Conservation (phyloP, 2,888 invertebrate genomes). For the Mechanitis messenoides region DNA sequence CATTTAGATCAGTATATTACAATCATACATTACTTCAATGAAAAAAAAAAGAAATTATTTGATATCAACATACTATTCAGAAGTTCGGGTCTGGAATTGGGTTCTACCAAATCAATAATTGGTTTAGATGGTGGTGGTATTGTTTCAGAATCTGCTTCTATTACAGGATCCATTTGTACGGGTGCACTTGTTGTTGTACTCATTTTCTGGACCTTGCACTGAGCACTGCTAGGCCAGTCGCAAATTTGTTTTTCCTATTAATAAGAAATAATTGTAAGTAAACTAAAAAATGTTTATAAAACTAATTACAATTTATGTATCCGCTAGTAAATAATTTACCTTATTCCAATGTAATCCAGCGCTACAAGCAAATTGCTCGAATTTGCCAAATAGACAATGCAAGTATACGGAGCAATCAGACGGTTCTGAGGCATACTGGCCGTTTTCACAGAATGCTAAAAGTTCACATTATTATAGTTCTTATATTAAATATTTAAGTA, state of each 20-base stretch:
- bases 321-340: constrained; percentile 45
- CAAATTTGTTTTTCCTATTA: constrained; percentile 78
- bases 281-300: neutral
- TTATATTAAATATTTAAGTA: too few relatives aligned
- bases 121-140: constrained; percentile 31
- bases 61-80: constrained; percentile 48
- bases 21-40: neutral
- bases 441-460: constrained; percentile 75
- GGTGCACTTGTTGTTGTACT: constrained; percentile 34
- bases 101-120: constrained; percentile 27
- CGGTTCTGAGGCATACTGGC: constrained; percentile 79
- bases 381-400: constrained; percentile 87
- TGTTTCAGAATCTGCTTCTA: constrained; percentile 16
- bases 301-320: neutral
- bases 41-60: neutral
- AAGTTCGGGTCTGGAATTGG: constrained; percentile 49
- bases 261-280: neutral
- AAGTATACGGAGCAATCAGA: constrained; percentile 84
- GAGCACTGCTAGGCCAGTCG: constrained; percentile 83
- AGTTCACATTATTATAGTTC: constrained; percentile 11
- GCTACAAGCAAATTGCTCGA: constrained; percentile 82
- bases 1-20: constrained; percentile 2
- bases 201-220: constrained; percentile 67
- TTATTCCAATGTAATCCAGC: constrained; percentile 85
- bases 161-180: constrained; percentile 22